Conservation (phyloP, 2,888 invertebrate species). For the Acronicta psi region DNA sequence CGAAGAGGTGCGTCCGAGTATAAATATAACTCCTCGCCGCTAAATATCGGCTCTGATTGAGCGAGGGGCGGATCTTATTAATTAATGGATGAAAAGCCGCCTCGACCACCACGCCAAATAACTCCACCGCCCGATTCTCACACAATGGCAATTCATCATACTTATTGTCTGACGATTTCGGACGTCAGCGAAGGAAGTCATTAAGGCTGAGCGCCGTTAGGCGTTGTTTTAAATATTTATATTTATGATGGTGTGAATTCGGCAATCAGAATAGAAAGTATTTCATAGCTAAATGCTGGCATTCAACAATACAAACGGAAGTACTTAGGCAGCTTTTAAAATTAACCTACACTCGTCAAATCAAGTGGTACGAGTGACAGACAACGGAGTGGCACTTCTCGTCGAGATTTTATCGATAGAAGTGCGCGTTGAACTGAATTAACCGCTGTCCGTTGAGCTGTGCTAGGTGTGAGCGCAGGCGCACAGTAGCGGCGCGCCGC, state of each 20-base stretch:
- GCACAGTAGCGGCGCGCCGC: slow-evolving; percentile 71
- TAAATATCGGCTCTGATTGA: slow-evolving; percentile 83
- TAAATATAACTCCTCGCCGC: slow-evolving; percentile 79
- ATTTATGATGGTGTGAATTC: slow-evolving; percentile 72
- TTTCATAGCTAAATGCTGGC: slow-evolving; percentile 49
- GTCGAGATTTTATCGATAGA: slow-evolving; percentile 75
- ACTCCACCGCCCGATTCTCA: slow-evolving; percentile 79
- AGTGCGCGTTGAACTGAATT: slow-evolving; percentile 72
- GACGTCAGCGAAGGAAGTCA: slow-evolving; percentile 86
- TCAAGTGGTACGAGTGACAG: slow-evolving; percentile 69
- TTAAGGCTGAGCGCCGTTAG: slow-evolving; percentile 76
- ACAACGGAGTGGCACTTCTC: slow-evolving; percentile 72
- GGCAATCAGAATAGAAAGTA: slow-evolving; percentile 65
- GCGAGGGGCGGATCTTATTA: slow-evolving; percentile 84
- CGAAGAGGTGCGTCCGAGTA: slow-evolving; percentile 79
- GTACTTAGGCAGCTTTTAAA: slow-evolving; percentile 66
- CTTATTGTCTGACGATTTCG: slow-evolving; percentile 85
- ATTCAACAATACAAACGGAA: slow-evolving; percentile 64
- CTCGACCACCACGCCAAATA: slow-evolving; percentile 78
- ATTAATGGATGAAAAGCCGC: slow-evolving; percentile 85
- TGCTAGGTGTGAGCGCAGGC: slow-evolving; percentile 49
- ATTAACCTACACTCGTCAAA: slow-evolving; percentile 66
- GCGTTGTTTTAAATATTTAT: slow-evolving; percentile 74
- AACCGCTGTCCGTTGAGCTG: slow-evolving; percentile 42
- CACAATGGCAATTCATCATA: slow-evolving; percentile 85